A percentile compares a stretch with the other conserved stretches of the same genome.
phyloP scores from a whole-genome alignment of 2,797 vertebrate species.

The Mormyrus hasselquistii region DNA sequence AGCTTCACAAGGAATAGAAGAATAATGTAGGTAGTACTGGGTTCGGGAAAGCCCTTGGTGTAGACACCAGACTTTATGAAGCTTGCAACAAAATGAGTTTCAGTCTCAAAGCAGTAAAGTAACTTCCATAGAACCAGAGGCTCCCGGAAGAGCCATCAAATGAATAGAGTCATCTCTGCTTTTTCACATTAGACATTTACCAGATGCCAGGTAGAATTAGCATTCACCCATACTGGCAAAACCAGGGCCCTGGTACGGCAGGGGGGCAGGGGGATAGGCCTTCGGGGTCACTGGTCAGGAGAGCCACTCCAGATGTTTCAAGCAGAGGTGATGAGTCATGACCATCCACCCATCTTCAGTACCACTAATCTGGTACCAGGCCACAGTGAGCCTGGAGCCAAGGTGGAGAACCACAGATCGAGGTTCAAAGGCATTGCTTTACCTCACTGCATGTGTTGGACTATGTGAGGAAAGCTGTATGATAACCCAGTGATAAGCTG shows the following conservation, averaged over 20 bases:
- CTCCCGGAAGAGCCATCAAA: background rate
- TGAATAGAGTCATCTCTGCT: background rate
- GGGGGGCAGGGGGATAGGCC: background rate
- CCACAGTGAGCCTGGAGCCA: background rate
- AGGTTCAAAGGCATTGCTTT: background rate
- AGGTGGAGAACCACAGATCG: background rate
- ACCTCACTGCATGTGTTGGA: background rate
- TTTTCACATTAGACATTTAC: conserved; percentile 45
- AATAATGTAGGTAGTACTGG: background rate
- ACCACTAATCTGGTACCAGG: background rate
- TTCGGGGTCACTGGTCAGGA: conserved; percentile 14
- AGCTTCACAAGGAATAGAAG: background rate
- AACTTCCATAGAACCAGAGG: conserved; percentile 30
- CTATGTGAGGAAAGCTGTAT: background rate
- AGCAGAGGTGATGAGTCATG: background rate
- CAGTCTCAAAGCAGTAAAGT: conserved; percentile 37
- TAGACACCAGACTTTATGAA: conserved; percentile 12
- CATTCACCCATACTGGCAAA: conserved; percentile 39
- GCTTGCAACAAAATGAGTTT: conserved; percentile 43
- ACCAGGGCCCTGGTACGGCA: conserved; percentile 35
- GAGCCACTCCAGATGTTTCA: background rate
- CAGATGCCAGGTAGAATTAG: conserved; percentile 61
- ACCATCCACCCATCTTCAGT: background rate
- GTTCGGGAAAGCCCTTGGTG: too few species aligned
- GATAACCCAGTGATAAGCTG: background rate